Conservation (phyloP, 1,140 invertebrate genomes). For the Saccostrea echinata region DNA sequence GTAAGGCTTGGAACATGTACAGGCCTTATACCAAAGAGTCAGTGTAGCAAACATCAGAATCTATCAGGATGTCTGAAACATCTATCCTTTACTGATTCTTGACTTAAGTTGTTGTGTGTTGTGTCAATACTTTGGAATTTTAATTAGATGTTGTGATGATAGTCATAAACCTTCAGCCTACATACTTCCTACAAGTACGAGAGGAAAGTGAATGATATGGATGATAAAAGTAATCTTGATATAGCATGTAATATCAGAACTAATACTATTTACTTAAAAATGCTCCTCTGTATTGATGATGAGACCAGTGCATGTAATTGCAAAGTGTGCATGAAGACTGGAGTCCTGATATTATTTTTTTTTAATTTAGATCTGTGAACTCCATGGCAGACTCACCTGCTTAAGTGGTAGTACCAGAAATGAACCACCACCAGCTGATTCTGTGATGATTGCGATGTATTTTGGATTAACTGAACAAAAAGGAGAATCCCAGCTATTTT, state of each 20-base stretch:
- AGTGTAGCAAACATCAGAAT: no score
- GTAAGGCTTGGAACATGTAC: no score
- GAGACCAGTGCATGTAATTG: no score
- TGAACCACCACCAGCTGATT: conserved; percentile 98
- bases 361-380: no score
- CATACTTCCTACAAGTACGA: not conserved
- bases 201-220: not conserved
- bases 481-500: conserved; percentile 98
- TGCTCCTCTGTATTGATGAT: no score
- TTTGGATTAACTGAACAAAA: conserved; percentile 99
- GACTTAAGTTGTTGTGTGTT: not conserved
- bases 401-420: conserved; percentile 98
- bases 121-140: conserved; percentile 8
- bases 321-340: no score
- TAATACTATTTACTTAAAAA: no score
- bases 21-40: no score
- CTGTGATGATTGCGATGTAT: conserved; percentile 99
- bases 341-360: no score
- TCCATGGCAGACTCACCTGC: conserved; percentile 87
- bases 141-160: not conserved
- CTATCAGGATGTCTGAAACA: no score
- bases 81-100: no score
- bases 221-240: not conserved
- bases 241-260: no score
- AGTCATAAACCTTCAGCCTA: not conserved